A percentile compares a stretch with the other conserved stretches of the same genome.
phyloP scores from a whole-genome alignment of 2,797 vertebrate species.

The Neosilurus hyrtlii region DNA sequence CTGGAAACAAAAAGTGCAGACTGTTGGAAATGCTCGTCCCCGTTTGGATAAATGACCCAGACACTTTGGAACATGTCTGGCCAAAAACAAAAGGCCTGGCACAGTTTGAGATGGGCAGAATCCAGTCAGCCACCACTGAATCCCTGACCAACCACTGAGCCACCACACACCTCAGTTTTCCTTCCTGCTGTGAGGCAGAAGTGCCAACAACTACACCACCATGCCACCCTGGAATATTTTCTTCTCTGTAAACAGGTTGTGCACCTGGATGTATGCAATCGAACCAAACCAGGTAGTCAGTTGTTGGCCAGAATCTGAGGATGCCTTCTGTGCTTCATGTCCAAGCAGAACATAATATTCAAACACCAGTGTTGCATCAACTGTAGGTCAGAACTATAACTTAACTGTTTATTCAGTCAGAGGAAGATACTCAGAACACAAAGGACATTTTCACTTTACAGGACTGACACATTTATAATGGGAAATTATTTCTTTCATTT shows the following conservation, averaged over 20 bases:
- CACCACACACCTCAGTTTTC: no score
- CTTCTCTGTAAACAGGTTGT: background rate
- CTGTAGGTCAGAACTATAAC: background rate
- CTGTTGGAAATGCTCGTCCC: slow-evolving; percentile 22
- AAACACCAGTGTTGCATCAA: background rate
- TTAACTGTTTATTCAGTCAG: background rate
- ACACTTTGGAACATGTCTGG: background rate
- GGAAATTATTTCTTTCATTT: background rate
- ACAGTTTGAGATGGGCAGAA: background rate
- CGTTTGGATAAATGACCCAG: slow-evolving; percentile 30
- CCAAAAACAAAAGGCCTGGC: slow-evolving; percentile 4
- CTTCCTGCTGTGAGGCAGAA: no score
- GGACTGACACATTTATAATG: background rate
- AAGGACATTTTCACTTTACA: background rate
- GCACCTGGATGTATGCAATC: background rate
- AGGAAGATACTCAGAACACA: background rate
- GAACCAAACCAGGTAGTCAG: background rate
- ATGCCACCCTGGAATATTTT: no score
- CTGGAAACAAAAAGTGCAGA: slow-evolving; percentile 15
- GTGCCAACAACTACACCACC: no score
- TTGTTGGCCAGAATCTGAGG: background rate
- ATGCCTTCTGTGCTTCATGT: background rate
- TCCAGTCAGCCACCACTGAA: background rate
- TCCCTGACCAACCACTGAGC: no score
- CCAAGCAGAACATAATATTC: background rate